phyloP scores from a whole-genome alignment of 2,797 vertebrate genomes.

The Pelochelys cantorii region DNA sequence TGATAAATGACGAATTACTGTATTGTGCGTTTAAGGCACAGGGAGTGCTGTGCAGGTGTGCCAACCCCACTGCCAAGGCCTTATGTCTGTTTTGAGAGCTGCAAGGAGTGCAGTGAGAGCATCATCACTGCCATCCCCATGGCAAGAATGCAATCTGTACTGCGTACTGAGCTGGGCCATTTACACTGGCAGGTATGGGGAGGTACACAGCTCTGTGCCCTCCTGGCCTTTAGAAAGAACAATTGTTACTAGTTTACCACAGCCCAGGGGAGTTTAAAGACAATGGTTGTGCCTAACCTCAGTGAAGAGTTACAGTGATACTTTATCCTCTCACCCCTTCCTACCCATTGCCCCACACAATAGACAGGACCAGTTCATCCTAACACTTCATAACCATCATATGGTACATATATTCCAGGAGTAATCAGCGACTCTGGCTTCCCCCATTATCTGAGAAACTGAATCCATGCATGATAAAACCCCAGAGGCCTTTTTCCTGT shows the following conservation, averaged over 20 bases:
- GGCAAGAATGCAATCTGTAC: not conserved
- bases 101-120: not conserved
- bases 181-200: not conserved
- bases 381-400: not conserved
- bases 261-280: not conserved
- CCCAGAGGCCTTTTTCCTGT: not conserved
- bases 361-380: not conserved
- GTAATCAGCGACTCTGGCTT: not conserved
- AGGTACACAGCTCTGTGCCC: not conserved
- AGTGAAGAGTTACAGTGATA: not conserved
- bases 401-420: not conserved
- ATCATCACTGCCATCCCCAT: not conserved
- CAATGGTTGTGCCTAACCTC: not conserved
- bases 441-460: not conserved
- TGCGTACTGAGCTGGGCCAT: not conserved
- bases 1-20: too few species aligned
- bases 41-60: not conserved
- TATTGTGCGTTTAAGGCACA: fast-evolving
- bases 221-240: not conserved
- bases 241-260: not conserved
- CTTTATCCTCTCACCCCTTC: not conserved
- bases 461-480: not conserved
- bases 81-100: not conserved
- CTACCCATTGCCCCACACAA: not conserved
- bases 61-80: not conserved